phyloP scores from a whole-genome alignment of 92 coral and sea anemone genomes.

The Ricordea florida region DNA sequence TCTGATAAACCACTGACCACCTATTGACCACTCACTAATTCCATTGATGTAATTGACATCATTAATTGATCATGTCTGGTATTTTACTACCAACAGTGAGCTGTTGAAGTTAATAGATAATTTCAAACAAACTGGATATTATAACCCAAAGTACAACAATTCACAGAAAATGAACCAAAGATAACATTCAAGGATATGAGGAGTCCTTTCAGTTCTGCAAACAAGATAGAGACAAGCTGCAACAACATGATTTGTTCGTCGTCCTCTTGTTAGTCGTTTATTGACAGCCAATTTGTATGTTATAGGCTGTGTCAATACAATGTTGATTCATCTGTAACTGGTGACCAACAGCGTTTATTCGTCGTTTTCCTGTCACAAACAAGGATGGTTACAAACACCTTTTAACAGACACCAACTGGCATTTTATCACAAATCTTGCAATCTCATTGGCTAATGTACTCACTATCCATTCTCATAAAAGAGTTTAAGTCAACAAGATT shows the following conservation, averaged over 20 bases:
- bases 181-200: conserved; percentile 95
- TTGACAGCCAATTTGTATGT: conserved; percentile 96
- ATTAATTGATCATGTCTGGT: no score
- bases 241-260: conserved; percentile 90
- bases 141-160: no score
- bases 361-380: conserved; percentile 62
- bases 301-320: conserved; percentile 96
- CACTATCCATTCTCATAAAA: no score
- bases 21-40: no score
- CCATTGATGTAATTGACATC: no score
- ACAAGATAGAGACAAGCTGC: conserved; percentile 98
- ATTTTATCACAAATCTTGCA: neutral
- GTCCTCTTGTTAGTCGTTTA: conserved; percentile 92
- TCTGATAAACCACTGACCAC: no score
- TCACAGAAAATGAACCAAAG: no score
- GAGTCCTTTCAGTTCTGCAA: conserved; percentile 96
- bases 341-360: conserved; percentile 84
- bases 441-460: no score
- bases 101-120: no score
- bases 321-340: conserved; percentile 98
- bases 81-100: no score
- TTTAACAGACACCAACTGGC: neutral
- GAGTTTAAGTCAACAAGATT: no score
- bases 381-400: neutral
- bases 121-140: no score